Evolutionary conservation across 2,113 vertebrate species (phyloP), one percentile per base, ranked within the genome.

Genomic region (Recurvirostra avosetta): DNA sequence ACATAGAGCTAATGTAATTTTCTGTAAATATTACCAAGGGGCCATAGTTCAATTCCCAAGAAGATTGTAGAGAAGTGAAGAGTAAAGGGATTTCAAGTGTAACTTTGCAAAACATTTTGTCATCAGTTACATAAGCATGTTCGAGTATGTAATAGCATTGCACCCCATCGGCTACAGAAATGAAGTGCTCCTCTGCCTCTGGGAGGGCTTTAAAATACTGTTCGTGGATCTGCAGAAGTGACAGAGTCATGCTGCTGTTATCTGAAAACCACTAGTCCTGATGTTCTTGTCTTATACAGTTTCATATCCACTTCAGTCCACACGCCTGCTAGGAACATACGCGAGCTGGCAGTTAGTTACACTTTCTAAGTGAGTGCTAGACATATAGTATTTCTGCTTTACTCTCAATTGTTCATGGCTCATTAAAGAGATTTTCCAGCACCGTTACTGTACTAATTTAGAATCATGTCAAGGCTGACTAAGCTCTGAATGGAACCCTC

Each of bases 371-470:
- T 0, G 2, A 86, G 73, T 5, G 22, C 53, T 61, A 53, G 11
- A 41, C 4, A 12, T 63, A 61, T 3, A 81, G 77, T 41, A 81
- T 88, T 95, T 94, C 83, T 96, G 77, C 71, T 81, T 55, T 67
- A 21, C 92, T 95, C 58, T 78, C 63, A 34, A 41, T 77, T 47
- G 27, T 95, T 95, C 88, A 94, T 10, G 89, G 93, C 72, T 97
- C 92, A 92, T 90, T 96, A 88, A 81, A 90, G 88, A 96, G 86
- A 95, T 93, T 94, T 93, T 86, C 91, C 77, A 96, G 82, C 59
- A 70, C 71, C 2, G 47, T 58, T 93, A 72, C 82, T 89, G 80
- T 65, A 72, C 88, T 92, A 94, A 97, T 86, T 88, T 87, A 88
- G 87, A 90, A 94, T 68, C 49, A 76, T 19, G 50, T 77, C 92